Base-by-base conservation (phyloP, 2,888 invertebrate genomes). In the Pandemis corylana region DNA sequence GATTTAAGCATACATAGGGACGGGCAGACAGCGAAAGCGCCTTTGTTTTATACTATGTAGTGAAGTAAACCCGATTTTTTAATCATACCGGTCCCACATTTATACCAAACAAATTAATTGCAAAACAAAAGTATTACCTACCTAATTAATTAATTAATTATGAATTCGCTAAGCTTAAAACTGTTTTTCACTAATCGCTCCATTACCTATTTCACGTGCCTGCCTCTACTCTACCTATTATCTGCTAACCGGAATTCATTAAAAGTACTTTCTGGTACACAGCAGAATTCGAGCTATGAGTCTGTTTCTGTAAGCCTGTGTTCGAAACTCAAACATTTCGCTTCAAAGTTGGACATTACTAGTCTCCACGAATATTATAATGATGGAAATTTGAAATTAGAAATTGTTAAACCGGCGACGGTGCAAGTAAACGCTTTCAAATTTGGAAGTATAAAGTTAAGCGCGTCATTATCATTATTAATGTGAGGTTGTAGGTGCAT, bases 301-400 rank as follows among this genome's bases (percentile, higher is more conserved):
- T 36, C 62, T 41, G 62, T 49, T 49, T 46, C 49, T 7, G 46
- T 46, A 13, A 13, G 9, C 49, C 53, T 42, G 42, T 20, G 42
- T 12, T 59, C n/a, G 28, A 15, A 63, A 70, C 63, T 63, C 70
- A 63, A 70, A 70, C 62, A 69, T n/a, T 15, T n/a, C 44, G 7
- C 62, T n/a, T 10, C 63, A 63, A 53, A 68, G 68, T 68, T 68
- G 20, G 9, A 10, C 63, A 41, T 20, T 13, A 70, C 41, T 15
- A 41, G 15, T 36, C 36, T 63, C n/a, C 15, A 13, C 51, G 69
- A 70, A 70, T 42, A 62, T n/a, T 42, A 63, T 63, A 70, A 64
- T 20, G 63, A 63, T 42, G 41, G 63, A 69, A 62, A 49, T 69
- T 63, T 63, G 7, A 70, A 70, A 68, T 51, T 68, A 68, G 42